Evolutionary conservation across 1,140 invertebrate species (phyloP), one percentile per base, ranked within the genome.

Genomic region (Ectropis grisescens): DNA sequence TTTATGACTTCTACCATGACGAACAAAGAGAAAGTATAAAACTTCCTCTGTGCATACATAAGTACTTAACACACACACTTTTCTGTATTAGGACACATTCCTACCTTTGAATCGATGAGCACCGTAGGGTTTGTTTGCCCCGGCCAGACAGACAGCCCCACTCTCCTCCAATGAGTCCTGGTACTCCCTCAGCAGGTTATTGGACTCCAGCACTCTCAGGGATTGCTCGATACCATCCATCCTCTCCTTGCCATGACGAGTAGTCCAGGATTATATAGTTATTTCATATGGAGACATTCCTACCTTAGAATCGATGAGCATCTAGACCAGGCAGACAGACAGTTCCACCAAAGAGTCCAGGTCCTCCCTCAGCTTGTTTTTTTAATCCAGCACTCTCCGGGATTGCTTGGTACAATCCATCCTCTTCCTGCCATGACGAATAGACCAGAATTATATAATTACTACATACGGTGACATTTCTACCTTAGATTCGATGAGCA

Each of bases 241-340:
- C 1, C 90, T 92, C 1, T 88, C 69, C 6, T n/a, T n/a, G 85
- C 64, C 6, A 88, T 71, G 29, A 99, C 3, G 91, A 76, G 74
- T 98, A 98, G 75, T 98, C 96, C 58, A 94, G 68, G 44, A 89
- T 90, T 8, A 95, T 85, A n/a, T n/a, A n/a, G n/a, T n/a, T n/a
- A n/a, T n/a, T n/a, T n/a, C n/a, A n/a, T n/a, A n/a, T n/a, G n/a
- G n/a, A n/a, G n/a, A 7, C 2, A 12, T 26, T 33, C 1, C 54
- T 64, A 94, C 92, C 83, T 95, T 95, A 4, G 90, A 86, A 48
- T 93, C 90, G 15, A 98, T 82, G 33, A 85, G 74, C 39, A 88
- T 85, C 44, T 88, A 86, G 37, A 88, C 87, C 0, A 93, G 89
- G 95, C 95, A 98, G n/a, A 87, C 54, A 1, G 90, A 89, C 9